phyloP scores from a whole-genome alignment of 2,888 invertebrate genomes.

The Megamerina dolium region DNA sequence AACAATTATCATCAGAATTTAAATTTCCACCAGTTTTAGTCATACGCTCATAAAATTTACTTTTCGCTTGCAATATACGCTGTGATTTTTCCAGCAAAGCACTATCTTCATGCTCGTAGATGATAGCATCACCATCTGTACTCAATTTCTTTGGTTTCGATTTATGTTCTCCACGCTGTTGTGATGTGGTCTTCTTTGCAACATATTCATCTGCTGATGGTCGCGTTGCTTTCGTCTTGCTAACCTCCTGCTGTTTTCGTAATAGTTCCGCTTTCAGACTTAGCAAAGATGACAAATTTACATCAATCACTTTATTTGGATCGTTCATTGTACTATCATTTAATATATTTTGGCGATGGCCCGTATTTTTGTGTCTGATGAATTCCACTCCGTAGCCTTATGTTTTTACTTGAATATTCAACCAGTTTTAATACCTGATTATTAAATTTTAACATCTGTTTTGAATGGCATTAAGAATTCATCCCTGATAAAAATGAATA shows the following conservation, averaged over 20 bases:
- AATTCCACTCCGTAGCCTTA: no score
- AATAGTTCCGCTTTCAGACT: conserved; percentile 85
- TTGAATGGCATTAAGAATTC: no score
- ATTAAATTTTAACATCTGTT: no score
- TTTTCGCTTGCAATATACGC: conserved; percentile 48
- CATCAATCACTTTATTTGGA: conserved; percentile 47
- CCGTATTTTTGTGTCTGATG: no score
- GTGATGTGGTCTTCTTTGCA: conserved; percentile 37
- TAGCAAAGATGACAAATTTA: conserved; percentile 55
- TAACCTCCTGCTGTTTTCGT: conserved; percentile 78
- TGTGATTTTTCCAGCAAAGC: conserved; percentile 47
- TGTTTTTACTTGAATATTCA: no score
- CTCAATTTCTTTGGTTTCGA: conserved; percentile 30
- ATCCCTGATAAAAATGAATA: no score
- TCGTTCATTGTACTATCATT: conserved; percentile 48
- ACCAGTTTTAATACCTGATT: no score
- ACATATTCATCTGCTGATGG: conserved; percentile 53
- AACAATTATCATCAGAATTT: conserved; percentile 46
- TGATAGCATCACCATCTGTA: conserved; percentile 26
- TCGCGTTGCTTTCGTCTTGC: conserved; percentile 57
- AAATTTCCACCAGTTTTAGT: conserved; percentile 42
- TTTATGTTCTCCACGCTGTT: conserved; percentile 27
- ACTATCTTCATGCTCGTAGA: conserved; percentile 41
- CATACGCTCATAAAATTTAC: conserved; percentile 49
- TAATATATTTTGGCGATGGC: no score